Evolutionary conservation across 2,888 invertebrate genomes (phyloP), one percentile per base, ranked within the genome.

Genomic region (Platypus cylindrus): DNA sequence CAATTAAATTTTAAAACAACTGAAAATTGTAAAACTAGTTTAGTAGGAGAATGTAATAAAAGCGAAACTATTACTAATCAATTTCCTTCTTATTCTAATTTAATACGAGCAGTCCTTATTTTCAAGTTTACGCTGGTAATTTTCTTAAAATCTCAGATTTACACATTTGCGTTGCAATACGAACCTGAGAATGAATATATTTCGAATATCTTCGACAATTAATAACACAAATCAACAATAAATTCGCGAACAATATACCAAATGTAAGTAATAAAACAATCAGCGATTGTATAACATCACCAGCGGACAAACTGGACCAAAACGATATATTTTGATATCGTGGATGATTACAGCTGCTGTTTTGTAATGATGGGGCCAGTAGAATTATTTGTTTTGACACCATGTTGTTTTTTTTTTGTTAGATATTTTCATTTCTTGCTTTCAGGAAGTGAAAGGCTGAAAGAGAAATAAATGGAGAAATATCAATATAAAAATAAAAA

Each of bases 131-230:
- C n/a, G n/a, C n/a, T n/a, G n/a, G n/a, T n/a, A n/a, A n/a, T n/a
- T n/a, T n/a, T n/a, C n/a, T n/a, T n/a, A n/a, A n/a, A n/a, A 29
- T 29, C 17, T 9, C 7, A 20, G 12, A 11, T 25, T 5, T 11
- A 25, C 5, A 25, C 8, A 25, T 25, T 9, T 25, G 12, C n/a
- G n/a, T n/a, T n/a, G n/a, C n/a, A 22, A 17, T 27, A 36, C 50
- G 62, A 60, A 85, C 86, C 80, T 86, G 86, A 50, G 84, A 81
- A 56, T 85, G 85, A 50, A 87, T 85, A 55, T 84, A 85, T 54
- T 83, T 82, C 52, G 82, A 75, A 59, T 84, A 85, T 43, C 82
- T 70, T 32, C 83, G 70, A 60, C 82, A 85, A 62, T 86, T 87
- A 52, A 87, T 73, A 30, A 86, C 85, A 49, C 83, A 73, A 46